Evolutionary conservation across 2,888 invertebrate species (phyloP), one percentile per base, ranked within the genome.

Genomic region (Anodontia alba): DNA sequence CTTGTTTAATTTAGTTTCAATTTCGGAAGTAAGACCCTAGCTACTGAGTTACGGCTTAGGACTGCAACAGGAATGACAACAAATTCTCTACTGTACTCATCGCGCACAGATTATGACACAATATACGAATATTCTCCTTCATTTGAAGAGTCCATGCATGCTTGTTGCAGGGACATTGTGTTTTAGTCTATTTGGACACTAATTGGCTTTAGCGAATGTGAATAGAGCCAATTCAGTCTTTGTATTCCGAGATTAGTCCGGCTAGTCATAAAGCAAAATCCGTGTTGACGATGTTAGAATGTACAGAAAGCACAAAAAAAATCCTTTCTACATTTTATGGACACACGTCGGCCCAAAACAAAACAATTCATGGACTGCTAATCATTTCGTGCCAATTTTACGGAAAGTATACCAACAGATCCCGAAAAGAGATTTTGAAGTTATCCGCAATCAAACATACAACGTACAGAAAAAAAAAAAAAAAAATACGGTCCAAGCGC

Each of bases 371-470:
- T 62, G 62, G 62, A 33, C 33, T 7, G 62, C 62, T 33, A 62
- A 62, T n/a, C 62, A 62, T 33, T 62, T 62, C 29, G 33, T 31
- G 5, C 62, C 62, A 10, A 29, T 62, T 31, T 20, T 62, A 12
- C 29, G 33, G 5, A 5, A 54, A 54, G 42, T 42, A 42, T 42
- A 10, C 42, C 42, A 7, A 7, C 15, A 15, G 42, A 7, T 42
- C 42, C 42, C 15, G 20, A 17, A 57, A 12, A 72, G 73, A 20
- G 72, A 77, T n/a, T 77, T 77, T 33, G 62, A 66, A 26, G 49
- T 72, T 1, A 51, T 77, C 1, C 42, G 66, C 26, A 76, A 77
- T 31, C 23, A 36, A 3, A 72, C 67, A 17, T 73, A 66, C 20
- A 7, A 0, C 23, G 36, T n/a, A 10, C 23, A 66, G 43, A 42